A percentile compares a stretch with the other conserved stretches of the same genome.
These are phyloP conservation scores for Pseudomyrmex sp. DNA, from an alignment of 1,140 invertebrate genomes.

Conservation along the genomic window DNA sequence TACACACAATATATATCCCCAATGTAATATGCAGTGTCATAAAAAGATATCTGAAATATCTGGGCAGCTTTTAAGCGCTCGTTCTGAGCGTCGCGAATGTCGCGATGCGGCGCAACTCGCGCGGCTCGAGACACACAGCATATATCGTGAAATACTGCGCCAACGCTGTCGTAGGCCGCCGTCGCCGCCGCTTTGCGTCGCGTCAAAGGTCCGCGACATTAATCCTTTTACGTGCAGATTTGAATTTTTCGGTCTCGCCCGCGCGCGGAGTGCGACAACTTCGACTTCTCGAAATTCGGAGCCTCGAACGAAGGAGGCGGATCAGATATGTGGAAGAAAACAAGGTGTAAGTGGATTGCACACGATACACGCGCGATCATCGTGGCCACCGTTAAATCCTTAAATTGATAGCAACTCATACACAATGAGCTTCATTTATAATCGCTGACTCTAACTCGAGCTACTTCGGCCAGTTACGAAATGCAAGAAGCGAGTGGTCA, in stretches of 20 bases:
- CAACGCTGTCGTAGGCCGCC: too few species aligned
- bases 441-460: conserved; percentile 79
- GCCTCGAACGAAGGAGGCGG: background rate
- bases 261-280: background rate
- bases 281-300: background rate
- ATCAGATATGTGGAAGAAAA: conserved; percentile 51
- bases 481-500: conserved; percentile 71
- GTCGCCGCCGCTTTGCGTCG: background rate
- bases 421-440: conserved; percentile 84
- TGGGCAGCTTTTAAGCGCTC: too few species aligned
- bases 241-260: background rate
- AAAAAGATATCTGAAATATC: too few species aligned
- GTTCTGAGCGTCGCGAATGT: background rate
- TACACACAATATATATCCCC: too few species aligned
- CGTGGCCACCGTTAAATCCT: conserved; percentile 77
- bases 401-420: conserved; percentile 84
- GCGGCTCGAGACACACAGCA: background rate
- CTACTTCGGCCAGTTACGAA: conserved; percentile 76
- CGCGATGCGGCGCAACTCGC: background rate
- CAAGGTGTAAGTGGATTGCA: conserved; percentile 56
- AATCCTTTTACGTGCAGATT: conserved; percentile 9
- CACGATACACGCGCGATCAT: conserved; percentile 66
- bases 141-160: background rate
- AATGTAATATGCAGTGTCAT: too few species aligned
- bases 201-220: conserved; percentile 1